Conservation (phyloP, 1,140 invertebrate species). For the Whitmania pigra region DNA sequence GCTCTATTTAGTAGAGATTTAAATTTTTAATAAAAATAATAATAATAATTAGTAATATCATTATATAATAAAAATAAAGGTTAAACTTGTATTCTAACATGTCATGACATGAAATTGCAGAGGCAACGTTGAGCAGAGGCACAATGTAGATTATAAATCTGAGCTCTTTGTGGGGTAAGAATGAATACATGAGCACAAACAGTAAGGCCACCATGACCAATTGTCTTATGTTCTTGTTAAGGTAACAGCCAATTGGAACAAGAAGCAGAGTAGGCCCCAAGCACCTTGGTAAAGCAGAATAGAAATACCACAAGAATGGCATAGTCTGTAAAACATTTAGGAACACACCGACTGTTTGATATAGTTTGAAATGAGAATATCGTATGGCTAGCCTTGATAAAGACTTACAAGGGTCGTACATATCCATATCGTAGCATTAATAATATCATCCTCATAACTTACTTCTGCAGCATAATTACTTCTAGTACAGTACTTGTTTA, state of each 20-base stretch:
- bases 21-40: constrained; percentile 21
- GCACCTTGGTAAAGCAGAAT: constrained; percentile 82
- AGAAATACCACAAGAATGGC: constrained; percentile 97
- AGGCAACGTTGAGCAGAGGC: constrained; percentile 80
- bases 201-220: constrained; percentile 60
- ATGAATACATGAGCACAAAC: constrained; percentile 82
- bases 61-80: background rate
- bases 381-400: background rate
- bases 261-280: constrained; percentile 67
- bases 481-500: no score
- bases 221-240: constrained; percentile 57
- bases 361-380: background rate
- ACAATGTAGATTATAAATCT: constrained; percentile 94
- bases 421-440: background rate
- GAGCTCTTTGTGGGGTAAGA: constrained; percentile 94
- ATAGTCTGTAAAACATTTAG: constrained; percentile 57
- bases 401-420: background rate
- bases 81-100: constrained; percentile 57
- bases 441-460: background rate
- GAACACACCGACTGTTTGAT: background rate
- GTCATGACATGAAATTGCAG: constrained; percentile 67
- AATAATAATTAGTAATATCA: background rate
- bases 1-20: constrained; percentile 26
- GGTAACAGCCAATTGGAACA: constrained; percentile 62
- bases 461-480: no score